Conservation (phyloP, 2,888 invertebrate species). For the Melinopterus prodromus region DNA sequence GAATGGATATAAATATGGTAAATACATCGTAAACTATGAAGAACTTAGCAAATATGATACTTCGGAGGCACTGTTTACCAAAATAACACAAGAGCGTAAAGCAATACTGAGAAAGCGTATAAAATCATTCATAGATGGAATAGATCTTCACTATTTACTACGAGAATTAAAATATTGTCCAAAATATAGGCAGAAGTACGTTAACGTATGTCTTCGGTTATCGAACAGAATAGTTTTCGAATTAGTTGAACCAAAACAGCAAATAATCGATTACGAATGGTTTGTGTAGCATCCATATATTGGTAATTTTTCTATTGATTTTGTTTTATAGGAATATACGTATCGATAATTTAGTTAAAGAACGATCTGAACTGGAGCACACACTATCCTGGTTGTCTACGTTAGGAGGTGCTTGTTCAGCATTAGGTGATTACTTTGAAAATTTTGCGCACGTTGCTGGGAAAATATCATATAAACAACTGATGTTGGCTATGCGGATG, state of each 20-base stretch:
- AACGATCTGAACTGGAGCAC: slow-evolving; percentile 79
- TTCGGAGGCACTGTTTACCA: neutral
- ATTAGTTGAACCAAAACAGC: slow-evolving; percentile 11
- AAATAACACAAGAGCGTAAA: neutral
- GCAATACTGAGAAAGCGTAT: neutral
- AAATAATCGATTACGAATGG: slow-evolving; percentile 77
- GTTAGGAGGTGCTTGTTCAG: slow-evolving; percentile 95
- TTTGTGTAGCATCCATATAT: slow-evolving; percentile 47
- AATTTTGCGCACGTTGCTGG: slow-evolving; percentile 88
- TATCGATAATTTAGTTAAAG: slow-evolving; percentile 64
- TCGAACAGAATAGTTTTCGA: slow-evolving; percentile 31
- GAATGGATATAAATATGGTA: slow-evolving; percentile 33
- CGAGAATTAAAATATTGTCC: slow-evolving; percentile 46
- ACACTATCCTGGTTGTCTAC: slow-evolving; percentile 96
- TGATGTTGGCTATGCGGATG: slow-evolving; percentile 79
- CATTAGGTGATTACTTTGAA: slow-evolving; percentile 87
- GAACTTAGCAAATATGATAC: slow-evolving; percentile 21
- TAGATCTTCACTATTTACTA: slow-evolving; percentile 53
- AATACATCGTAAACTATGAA: slow-evolving; percentile 27
- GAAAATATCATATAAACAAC: slow-evolving; percentile 84
- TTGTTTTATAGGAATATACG: slow-evolving; percentile 62
- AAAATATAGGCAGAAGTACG: slow-evolving; percentile 37
- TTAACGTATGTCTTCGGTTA: slow-evolving; percentile 24
- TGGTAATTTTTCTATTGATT: neutral
- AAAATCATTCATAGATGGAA: slow-evolving; percentile 45